Base-by-base conservation (phyloP, 2,797 vertebrate species). In the Myiotriccus ornatus region DNA sequence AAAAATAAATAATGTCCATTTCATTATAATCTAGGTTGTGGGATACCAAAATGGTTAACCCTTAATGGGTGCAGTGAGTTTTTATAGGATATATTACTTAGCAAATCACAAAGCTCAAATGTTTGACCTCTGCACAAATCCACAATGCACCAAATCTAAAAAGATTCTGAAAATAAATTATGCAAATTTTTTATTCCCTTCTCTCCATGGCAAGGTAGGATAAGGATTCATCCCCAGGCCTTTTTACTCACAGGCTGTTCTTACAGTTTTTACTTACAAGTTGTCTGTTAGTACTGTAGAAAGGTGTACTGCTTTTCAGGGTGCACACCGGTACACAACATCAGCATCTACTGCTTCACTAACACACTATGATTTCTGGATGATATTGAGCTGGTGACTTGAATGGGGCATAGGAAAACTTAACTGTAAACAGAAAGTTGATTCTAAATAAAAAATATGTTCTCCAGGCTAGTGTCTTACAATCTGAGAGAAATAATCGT, bases 371-470 rank as follows among this genome's bases (percentile, higher is more conserved):
- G 39, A 71, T 71, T 83, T 83, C 41, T 77, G 37, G 12, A 28
- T 52, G 6, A 32, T 71, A 74, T 30, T 68, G 21, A 77, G 19
- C 50, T 84, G 14, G 16, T 84, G 57, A 62, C 37, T 73, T 62
- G 19, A 82, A 50, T 43, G n/a, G 7, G 14, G 5, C 44, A 47
- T 24, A 68, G 32, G 11, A 90, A 9, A 55, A 73, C 19, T n/a
- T 74, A 80, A 63, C 64, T 25, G 22, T 41, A 85, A 85, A 57
- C 8, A 85, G 30, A 65, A 86, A 87, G 68, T 71, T 62, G 12
- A 75, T 88, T 93, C 43, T 75, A 80, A 94, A 56, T 74, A 22
- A 68, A 88, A 91, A 88, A 67, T 46, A 5, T 35, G 22, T 68
- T 85, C 14, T 56, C 34, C 20, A 55, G 13, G 30, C 21, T 74